Evolutionary conservation across 2,888 invertebrate genomes (phyloP).

Genomic region (Drosophila rubida): DNA sequence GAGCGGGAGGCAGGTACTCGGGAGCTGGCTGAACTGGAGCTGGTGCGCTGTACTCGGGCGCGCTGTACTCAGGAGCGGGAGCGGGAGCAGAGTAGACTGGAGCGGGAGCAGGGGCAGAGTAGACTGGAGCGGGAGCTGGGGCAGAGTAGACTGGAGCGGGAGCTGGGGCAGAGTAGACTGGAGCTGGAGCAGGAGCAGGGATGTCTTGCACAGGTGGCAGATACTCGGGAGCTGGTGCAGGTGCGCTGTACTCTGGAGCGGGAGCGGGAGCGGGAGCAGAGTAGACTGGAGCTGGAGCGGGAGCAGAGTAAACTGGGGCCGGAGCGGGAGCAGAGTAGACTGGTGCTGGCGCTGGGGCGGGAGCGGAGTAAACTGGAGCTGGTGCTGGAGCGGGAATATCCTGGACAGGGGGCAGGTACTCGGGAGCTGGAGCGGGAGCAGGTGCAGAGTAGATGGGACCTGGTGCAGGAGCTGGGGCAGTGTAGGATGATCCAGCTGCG

Average conservation of each 20-base stretch:
- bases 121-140: slow-evolving; percentile 42
- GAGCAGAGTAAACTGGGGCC: slow-evolving; percentile 16
- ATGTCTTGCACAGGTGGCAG: neutral
- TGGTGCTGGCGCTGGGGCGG: slow-evolving; percentile 31
- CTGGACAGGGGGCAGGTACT: slow-evolving; percentile 31
- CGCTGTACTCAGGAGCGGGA: slow-evolving; percentile 41
- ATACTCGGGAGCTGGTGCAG: slow-evolving; percentile 16
- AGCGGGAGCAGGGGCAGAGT: slow-evolving; percentile 40
- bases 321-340: slow-evolving; percentile 27
- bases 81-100: slow-evolving; percentile 42
- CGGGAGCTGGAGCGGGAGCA: slow-evolving; percentile 30
- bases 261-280: slow-evolving; percentile 46
- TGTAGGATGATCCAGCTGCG: slow-evolving; percentile 41
- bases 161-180: slow-evolving; percentile 23
- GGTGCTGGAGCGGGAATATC: slow-evolving; percentile 41
- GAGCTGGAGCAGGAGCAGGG: slow-evolving; percentile 12
- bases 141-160: slow-evolving; percentile 55
- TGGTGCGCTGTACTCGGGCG: slow-evolving; percentile 41
- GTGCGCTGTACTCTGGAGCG: slow-evolving; percentile 36
- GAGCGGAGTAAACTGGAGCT: slow-evolving; percentile 43
- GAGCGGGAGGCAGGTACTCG: neutral
- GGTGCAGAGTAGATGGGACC: slow-evolving; percentile 34
- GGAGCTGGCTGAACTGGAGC: slow-evolving; percentile 42
- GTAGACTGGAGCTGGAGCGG: slow-evolving; percentile 49
- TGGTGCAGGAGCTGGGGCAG: slow-evolving; percentile 41